Percentiles rank a stretch among this genome's conserved stretches.
These are phyloP conservation scores for Limnephilus rhombicus DNA, from an alignment of 2,888 invertebrate species.

Conservation along the genomic window DNA sequence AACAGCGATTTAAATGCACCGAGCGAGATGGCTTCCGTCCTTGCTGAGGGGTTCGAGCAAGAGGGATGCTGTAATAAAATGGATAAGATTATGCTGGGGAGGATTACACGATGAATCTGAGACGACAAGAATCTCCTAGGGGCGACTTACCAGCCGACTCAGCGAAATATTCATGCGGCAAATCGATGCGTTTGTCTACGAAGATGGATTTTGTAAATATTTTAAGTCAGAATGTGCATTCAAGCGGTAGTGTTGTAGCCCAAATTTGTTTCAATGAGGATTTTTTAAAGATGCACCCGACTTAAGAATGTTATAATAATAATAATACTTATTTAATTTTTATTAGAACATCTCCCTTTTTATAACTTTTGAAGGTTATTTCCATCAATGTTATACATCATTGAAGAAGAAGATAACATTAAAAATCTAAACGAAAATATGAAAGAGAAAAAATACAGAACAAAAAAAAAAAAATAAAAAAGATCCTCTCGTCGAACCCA, in stretches of 20 bases:
- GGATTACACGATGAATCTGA: conserved; percentile 59
- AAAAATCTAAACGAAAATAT: too few species aligned
- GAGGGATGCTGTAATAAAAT: conserved; percentile 61
- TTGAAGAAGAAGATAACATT: too few species aligned
- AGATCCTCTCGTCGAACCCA: too few species aligned
- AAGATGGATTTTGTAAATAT: conserved; percentile 5
- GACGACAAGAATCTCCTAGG: conserved; percentile 46
- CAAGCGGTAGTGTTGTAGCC: neutral
- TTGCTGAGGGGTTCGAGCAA: neutral
- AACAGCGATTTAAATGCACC: conserved; percentile 62
- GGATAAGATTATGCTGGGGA: conserved; percentile 64
- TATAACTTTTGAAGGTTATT: too few species aligned
- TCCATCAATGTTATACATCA: too few species aligned
- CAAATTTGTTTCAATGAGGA: neutral
- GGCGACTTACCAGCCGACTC: conserved; percentile 37
- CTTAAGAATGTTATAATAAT: neutral
- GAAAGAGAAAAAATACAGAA: too few species aligned
- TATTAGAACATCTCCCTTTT: too few species aligned
- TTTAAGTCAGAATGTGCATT: neutral
- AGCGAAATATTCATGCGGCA: conserved; percentile 50
- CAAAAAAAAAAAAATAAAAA: too few species aligned
- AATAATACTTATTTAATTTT: too few species aligned
- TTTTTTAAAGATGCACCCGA: neutral
- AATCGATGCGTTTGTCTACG: conserved; percentile 48
- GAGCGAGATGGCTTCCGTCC: conserved; percentile 46